Percentiles rank a stretch among this genome's conserved stretches.
Conservation (phyloP, 2,113 vertebrate genomes). For the Aramus guarauna region DNA sequence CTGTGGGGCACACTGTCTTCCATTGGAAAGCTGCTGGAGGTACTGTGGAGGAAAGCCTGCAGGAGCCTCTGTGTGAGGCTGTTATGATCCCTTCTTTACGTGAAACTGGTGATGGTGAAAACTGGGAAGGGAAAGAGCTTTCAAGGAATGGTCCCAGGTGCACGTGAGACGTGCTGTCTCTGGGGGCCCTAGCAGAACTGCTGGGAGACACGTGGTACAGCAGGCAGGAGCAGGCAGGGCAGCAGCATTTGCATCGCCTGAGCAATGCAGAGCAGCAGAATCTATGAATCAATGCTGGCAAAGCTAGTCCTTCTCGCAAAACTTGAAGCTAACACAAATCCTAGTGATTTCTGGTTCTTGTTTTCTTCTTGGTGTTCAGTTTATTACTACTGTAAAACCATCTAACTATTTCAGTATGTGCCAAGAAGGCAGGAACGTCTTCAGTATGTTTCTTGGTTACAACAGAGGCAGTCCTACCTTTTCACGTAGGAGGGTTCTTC, state of each 20-base stretch:
- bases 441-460: neutral
- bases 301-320: neutral
- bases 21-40: neutral
- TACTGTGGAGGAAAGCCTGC: neutral
- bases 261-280: neutral
- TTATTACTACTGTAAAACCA: neutral
- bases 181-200: neutral
- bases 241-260: too few species aligned
- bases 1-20: neutral
- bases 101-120: neutral
- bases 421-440: neutral
- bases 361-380: neutral
- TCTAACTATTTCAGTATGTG: neutral
- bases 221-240: neutral
- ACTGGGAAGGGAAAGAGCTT: neutral
- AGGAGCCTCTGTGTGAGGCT: neutral
- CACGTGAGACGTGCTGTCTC: neutral
- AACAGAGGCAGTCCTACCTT: neutral
- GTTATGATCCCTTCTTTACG: neutral
- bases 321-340: neutral
- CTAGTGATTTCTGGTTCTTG: neutral
- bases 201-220: rapidly evolving
- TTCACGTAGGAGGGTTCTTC: neutral
- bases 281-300: rapidly evolving
- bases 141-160: neutral